Percentiles rank a stretch among this genome's conserved stretches.
phyloP scores from a whole-genome alignment of 2,888 invertebrate genomes.

The Hoplodrina blanda region DNA sequence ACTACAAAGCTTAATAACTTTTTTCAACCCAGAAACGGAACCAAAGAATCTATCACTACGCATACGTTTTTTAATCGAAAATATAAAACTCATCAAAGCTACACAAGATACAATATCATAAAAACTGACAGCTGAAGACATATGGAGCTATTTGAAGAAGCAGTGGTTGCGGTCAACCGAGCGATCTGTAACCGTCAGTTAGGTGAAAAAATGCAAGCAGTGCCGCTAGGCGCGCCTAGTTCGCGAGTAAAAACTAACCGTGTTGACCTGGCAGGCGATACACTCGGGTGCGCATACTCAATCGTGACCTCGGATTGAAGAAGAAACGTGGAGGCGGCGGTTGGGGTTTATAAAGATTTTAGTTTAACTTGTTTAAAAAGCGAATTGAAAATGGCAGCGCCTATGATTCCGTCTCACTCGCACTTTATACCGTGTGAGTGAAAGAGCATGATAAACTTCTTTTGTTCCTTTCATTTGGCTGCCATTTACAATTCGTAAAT shows the following conservation, averaged over 20 bases:
- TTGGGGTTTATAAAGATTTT: not conserved
- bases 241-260: conserved; percentile 75
- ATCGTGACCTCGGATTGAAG: conserved; percentile 66
- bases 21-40: not conserved
- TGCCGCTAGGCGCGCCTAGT: conserved; percentile 75
- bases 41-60: not conserved
- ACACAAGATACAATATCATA: conserved; percentile 38
- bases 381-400: too few relatives aligned
- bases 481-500: too few relatives aligned
- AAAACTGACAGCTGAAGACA: conserved; percentile 58
- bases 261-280: conserved; percentile 85
- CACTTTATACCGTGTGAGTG: too few relatives aligned
- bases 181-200: conserved; percentile 60
- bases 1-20: not conserved
- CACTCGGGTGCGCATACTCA: conserved; percentile 83
- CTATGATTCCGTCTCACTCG: too few relatives aligned
- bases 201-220: conserved; percentile 69
- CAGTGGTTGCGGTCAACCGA: conserved; percentile 62
- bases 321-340: conserved; percentile 61
- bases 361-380: too few relatives aligned
- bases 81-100: conserved; percentile 32
- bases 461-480: not conserved
- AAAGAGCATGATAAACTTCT: not conserved
- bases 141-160: conserved; percentile 65
- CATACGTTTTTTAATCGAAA: conserved; percentile 4